These are phyloP conservation scores for Sander lucioperca DNA, from an alignment of 2,113 vertebrate genomes.

Conservation along the genomic window DNA sequence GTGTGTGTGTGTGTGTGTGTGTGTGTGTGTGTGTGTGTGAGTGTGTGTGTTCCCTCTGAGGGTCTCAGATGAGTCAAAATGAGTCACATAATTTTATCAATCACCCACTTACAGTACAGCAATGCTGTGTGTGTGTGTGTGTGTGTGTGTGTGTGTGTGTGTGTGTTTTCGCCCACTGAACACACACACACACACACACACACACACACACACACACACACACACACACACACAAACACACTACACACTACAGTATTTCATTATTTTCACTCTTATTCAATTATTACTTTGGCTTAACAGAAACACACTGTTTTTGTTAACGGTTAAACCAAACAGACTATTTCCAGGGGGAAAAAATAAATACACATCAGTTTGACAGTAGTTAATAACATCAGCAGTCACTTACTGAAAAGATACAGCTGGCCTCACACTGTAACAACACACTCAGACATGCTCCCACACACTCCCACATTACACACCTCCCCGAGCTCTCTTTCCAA, in stretches of 20 bases:
- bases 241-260: not conserved
- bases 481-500: slow-evolving; percentile 1
- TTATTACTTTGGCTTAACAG: not conserved
- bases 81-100: slow-evolving; percentile 77
- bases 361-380: not conserved
- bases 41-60: slow-evolving; percentile 46
- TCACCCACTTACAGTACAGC: slow-evolving; percentile 70
- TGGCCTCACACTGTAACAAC: slow-evolving; percentile 21
- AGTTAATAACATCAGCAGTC: slow-evolving; percentile 27
- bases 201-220: not conserved
- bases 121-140: slow-evolving; percentile 3
- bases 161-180: slow-evolving; percentile 27
- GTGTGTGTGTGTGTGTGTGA: slow-evolving; percentile 13
- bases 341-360: not conserved
- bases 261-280: not conserved
- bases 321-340: not conserved
- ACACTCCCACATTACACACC: slow-evolving; percentile 42
- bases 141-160: not conserved
- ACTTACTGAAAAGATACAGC: slow-evolving; percentile 48
- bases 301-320: not conserved
- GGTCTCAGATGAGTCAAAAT: slow-evolving; percentile 68
- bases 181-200: not conserved
- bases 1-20: slow-evolving; percentile 8
- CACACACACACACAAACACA: not conserved
- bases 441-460: slow-evolving; percentile 25